phyloP scores from a whole-genome alignment of 1,140 invertebrate species.

The Anastatus disparis region DNA sequence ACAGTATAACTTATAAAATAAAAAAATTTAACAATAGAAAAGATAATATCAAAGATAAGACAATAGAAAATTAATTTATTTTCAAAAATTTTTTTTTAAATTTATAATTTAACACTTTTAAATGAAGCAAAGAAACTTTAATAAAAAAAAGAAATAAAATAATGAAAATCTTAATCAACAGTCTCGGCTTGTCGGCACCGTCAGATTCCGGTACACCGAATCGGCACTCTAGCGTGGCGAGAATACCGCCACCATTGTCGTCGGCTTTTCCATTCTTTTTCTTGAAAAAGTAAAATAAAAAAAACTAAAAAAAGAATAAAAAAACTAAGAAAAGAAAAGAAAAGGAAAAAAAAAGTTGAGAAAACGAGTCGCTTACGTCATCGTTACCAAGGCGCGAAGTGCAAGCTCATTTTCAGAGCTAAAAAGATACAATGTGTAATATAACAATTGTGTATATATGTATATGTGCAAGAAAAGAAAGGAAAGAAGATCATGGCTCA shows the following conservation, averaged over 20 bases:
- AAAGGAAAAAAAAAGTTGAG: background rate
- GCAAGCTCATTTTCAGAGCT: conserved; percentile 19
- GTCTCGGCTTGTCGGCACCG: background rate
- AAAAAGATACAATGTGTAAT: too few relatives aligned
- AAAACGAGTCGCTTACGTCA: conserved; percentile 26
- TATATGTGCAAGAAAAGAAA: background rate
- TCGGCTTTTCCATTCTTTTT: background rate
- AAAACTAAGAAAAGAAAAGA: background rate
- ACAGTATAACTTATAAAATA: too few relatives aligned
- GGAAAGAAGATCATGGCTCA: background rate
- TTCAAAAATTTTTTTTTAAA: too few relatives aligned
- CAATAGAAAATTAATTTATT: too few relatives aligned
- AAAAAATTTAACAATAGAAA: too few relatives aligned
- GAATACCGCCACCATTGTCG: background rate
- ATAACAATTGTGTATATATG: too few relatives aligned
- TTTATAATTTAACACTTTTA: too few relatives aligned
- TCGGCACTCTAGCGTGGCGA: background rate
- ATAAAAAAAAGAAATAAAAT: too few relatives aligned
- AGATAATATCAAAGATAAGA: too few relatives aligned
- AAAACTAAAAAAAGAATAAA: background rate
- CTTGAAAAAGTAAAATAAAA: background rate
- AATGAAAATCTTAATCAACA: too few relatives aligned
- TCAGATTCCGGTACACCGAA: background rate
- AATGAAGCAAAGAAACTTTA: too few relatives aligned
- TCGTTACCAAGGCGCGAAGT: conserved; percentile 3